Conservation (phyloP, 2,888 invertebrate genomes). For the Hetaerina titia region DNA sequence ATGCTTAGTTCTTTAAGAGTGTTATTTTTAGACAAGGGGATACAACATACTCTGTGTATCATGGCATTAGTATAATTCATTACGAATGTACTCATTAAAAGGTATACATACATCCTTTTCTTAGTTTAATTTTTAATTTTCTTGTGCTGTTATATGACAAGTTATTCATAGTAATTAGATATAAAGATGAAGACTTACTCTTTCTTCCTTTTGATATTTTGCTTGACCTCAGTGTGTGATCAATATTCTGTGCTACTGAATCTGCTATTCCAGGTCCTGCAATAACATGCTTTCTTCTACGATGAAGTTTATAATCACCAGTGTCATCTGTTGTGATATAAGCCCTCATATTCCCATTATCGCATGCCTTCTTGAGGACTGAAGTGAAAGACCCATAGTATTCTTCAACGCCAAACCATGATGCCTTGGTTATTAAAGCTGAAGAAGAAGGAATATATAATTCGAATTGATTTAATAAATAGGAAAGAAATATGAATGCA, state of each 20-base stretch:
- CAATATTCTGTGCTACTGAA: background rate
- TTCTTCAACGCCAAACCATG: constrained; percentile 91
- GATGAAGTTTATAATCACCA: constrained; percentile 78
- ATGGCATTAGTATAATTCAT: no score
- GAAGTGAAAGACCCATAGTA: constrained; percentile 85
- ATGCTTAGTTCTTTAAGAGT: no score
- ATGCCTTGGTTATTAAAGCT: constrained; percentile 95
- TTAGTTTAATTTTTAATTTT: no score
- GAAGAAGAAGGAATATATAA: constrained; percentile 70
- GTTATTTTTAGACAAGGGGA: no score
- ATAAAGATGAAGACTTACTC: constrained; percentile 60
- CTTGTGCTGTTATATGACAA: no score
- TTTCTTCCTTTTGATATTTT: constrained; percentile 39
- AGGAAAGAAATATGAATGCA: no score
- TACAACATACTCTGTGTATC: no score
- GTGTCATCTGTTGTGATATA: constrained; percentile 79
- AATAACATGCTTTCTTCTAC: constrained; percentile 80
- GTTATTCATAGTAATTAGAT: background rate
- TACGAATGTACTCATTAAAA: no score
- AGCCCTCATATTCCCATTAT: constrained; percentile 14
- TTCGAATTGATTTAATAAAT: background rate
- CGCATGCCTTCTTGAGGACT: constrained; percentile 83
- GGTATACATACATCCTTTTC: no score
- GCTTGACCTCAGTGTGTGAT: constrained; percentile 44
- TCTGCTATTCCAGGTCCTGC: constrained; percentile 70